These are phyloP conservation scores for Cyprinodon diabolis DNA, from an alignment of 2,797 vertebrate species.

Conservation along the genomic window DNA sequence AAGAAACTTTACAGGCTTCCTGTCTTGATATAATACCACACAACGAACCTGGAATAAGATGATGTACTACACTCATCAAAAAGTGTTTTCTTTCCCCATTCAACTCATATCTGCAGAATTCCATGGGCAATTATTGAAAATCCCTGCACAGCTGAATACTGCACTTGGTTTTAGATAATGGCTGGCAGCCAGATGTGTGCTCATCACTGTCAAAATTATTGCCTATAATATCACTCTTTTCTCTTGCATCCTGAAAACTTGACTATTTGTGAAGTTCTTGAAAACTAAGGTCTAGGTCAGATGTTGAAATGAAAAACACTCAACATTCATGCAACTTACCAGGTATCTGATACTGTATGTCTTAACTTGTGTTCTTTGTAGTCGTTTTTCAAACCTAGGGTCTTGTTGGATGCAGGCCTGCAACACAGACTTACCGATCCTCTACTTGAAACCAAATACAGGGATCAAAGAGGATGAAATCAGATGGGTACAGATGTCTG, in stretches of 20 bases:
- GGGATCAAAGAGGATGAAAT: conserved; percentile 46
- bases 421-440: conserved; percentile 20
- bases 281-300: background rate
- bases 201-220: background rate
- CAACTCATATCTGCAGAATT: background rate
- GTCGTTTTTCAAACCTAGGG: conserved; percentile 14
- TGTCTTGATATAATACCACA: conserved; percentile 34
- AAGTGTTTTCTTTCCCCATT: background rate
- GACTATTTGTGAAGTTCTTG: background rate
- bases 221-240: background rate
- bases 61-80: background rate
- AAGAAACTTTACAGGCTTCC: conserved; percentile 37
- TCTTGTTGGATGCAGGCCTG: conserved; percentile 28
- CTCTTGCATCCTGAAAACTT: background rate
- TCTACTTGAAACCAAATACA: conserved; percentile 58
- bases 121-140: background rate
- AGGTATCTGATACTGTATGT: background rate
- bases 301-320: background rate
- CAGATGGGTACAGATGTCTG: conserved; percentile 63
- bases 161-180: background rate
- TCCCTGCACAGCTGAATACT: background rate
- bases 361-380: background rate
- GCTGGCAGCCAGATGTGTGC: conserved; percentile 29
- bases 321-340: background rate
- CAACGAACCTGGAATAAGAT: conserved; percentile 35